These are phyloP conservation scores for Procambarus clarkii DNA, from an alignment of 1,140 invertebrate species.

Conservation along the genomic window DNA sequence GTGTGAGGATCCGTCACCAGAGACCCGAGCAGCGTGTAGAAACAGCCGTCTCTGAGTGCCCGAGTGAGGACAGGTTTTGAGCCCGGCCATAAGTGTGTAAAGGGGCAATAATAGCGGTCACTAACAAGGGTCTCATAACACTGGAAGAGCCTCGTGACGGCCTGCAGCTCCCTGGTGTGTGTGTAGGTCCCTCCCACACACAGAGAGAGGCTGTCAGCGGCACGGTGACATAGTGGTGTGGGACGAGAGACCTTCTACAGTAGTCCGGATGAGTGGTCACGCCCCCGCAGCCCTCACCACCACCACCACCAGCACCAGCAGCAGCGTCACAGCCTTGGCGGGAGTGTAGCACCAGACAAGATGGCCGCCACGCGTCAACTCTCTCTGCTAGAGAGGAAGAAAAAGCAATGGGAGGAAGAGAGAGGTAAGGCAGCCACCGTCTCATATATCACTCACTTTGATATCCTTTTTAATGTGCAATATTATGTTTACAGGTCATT, in stretches of 20 bases:
- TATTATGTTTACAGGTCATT: too few species aligned
- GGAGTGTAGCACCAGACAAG: conserved; percentile 4
- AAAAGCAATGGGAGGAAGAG: conserved; percentile 66
- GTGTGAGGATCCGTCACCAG: neutral
- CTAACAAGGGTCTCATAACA: neutral
- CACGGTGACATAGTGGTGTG: conserved; percentile 33
- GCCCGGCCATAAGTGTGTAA: neutral
- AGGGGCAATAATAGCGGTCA: neutral
- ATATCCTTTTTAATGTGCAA: too few species aligned
- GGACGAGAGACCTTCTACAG: conserved; percentile 33
- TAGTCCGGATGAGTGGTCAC: conserved; percentile 13
- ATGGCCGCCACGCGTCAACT: conserved; percentile 40
- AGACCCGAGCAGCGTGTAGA: neutral
- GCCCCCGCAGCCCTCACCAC: neutral
- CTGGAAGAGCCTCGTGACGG: too few species aligned
- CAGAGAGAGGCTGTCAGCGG: neutral
- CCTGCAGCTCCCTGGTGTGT: neutral
- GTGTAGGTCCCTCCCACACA: neutral
- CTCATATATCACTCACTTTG: too few species aligned
- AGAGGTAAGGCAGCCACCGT: conserved; percentile 22
- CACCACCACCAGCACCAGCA: neutral
- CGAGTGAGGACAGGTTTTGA: neutral
- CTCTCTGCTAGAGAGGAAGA: conserved; percentile 53
- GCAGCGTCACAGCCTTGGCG: neutral
- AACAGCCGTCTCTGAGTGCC: too few species aligned